These are phyloP conservation scores for Botia kubotai DNA, from an alignment of 2,797 vertebrate species.

Conservation along the genomic window DNA sequence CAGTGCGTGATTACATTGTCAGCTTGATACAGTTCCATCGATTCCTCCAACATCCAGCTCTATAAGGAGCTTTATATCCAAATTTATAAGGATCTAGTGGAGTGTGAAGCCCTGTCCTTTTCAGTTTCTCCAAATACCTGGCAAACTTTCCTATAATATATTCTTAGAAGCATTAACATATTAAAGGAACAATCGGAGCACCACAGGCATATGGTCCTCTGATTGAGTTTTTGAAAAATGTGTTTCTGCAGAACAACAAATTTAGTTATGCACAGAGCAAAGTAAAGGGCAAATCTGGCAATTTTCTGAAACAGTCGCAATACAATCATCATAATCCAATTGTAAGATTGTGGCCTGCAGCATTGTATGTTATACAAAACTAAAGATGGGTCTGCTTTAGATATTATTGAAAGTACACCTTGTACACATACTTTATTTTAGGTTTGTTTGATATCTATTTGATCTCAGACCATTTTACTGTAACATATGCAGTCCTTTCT, in stretches of 20 bases:
- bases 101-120: conserved; percentile 32
- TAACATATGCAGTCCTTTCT: neutral
- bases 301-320: conserved; percentile 18
- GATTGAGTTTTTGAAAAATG: neutral
- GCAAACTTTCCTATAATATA: conserved; percentile 23
- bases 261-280: neutral
- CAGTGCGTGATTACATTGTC: conserved; percentile 8
- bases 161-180: conserved; percentile 29
- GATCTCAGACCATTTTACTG: neutral
- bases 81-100: conserved; percentile 15
- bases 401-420: conserved; percentile 4
- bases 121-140: conserved; percentile 30
- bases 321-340: conserved; percentile 2
- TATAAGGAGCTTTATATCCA: too few relatives aligned
- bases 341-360: neutral
- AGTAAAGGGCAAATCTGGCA: neutral
- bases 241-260: conserved; percentile 9
- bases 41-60: conserved; percentile 4
- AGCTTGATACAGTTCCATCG: conserved; percentile 15
- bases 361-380: neutral
- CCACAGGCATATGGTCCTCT: conserved; percentile 14
- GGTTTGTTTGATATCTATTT: neutral
- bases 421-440: too few relatives aligned
- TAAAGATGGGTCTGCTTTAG: neutral
- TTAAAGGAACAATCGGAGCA: conserved; percentile 23